Conservation (phyloP, 2,888 invertebrate species). For the Fragum sueziense region DNA sequence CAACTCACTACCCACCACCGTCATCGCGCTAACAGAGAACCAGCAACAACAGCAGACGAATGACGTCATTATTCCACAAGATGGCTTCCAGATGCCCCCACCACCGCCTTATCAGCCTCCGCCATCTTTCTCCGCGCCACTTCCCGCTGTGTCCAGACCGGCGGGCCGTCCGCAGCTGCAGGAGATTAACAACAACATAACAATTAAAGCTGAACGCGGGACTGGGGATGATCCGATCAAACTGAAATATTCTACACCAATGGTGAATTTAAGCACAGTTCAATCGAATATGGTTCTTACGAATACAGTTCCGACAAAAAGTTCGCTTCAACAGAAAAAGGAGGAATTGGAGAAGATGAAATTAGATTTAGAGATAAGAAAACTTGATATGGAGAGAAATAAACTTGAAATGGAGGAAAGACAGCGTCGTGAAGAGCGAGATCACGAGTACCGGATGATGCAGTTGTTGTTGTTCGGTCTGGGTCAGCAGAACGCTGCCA, state of each 20-base stretch:
- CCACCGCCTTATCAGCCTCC: conserved; percentile 8
- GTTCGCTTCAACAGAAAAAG: conserved; percentile 17
- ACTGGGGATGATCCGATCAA: background rate
- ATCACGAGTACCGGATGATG: conserved; percentile 60
- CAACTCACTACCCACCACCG: background rate
- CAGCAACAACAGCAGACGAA: conserved; percentile 2
- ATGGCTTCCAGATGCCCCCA: background rate
- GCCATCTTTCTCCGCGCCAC: background rate
- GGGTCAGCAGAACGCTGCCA: conserved; percentile 48
- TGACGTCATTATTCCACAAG: background rate
- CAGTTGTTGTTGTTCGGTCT: conserved; percentile 56
- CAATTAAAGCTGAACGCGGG: conserved; percentile 28
- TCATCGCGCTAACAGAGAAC: background rate
- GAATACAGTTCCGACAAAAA: background rate
- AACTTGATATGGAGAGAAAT: conserved; percentile 55
- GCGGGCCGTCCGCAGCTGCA: background rate
- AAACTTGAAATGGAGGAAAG: conserved; percentile 59
- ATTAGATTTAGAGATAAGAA: conserved; percentile 54
- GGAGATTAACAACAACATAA: conserved; percentile 31
- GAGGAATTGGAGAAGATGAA: conserved; percentile 52
- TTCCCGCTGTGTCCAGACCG: background rate
- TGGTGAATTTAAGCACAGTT: background rate
- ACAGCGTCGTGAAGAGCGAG: conserved; percentile 56
- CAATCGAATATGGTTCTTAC: background rate
- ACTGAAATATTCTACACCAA: background rate